phyloP scores from a whole-genome alignment of 37 sponge, comb jelly and placozoan species.

The Theonella swinhoei region DNA sequence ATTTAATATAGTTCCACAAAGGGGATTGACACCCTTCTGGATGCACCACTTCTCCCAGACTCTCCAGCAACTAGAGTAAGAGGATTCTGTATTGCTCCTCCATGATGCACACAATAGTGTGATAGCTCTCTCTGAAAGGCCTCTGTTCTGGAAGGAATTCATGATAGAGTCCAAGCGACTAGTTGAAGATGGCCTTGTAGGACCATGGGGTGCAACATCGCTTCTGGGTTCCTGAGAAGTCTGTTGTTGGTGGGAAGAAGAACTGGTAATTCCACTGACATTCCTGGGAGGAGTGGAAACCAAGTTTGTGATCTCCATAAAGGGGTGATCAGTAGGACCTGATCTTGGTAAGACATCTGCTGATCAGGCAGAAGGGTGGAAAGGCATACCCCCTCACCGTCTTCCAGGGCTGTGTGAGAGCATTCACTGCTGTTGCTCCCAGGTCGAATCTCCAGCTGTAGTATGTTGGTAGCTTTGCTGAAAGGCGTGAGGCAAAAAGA shows the following conservation, averaged over 20 bases:
- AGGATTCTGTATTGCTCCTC: slow-evolving; percentile 1
- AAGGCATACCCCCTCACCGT: slow-evolving; percentile 13
- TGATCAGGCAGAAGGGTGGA: slow-evolving; percentile 19
- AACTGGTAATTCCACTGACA: not conserved
- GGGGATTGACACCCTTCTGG: slow-evolving; percentile 24
- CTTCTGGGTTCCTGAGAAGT: not conserved
- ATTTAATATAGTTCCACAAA: slow-evolving; percentile 14
- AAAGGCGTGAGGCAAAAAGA: slow-evolving; percentile 24
- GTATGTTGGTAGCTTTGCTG: slow-evolving; percentile 10
- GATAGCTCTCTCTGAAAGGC: slow-evolving; percentile 11
- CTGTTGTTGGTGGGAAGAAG: not conserved
- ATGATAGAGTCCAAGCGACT: slow-evolving; percentile 39
- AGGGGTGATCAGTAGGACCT: not conserved
- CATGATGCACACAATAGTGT: slow-evolving; percentile 6
- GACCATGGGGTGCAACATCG: slow-evolving; percentile 2
- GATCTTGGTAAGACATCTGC: not conserved
- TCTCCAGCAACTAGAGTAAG: slow-evolving; percentile 11
- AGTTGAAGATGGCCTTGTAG: slow-evolving; percentile 9
- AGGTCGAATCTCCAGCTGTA: slow-evolving; percentile 33
- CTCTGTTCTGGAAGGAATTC: not conserved
- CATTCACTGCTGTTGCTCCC: slow-evolving; percentile 2
- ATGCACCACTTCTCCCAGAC: slow-evolving; percentile 5
- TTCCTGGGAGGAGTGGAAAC: not conserved
- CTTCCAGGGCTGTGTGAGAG: slow-evolving; percentile 26
- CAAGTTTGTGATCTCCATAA: not conserved